These are phyloP conservation scores for Heteromyza rotundicornis DNA, from an alignment of 2,888 invertebrate species.

Conservation along the genomic window DNA sequence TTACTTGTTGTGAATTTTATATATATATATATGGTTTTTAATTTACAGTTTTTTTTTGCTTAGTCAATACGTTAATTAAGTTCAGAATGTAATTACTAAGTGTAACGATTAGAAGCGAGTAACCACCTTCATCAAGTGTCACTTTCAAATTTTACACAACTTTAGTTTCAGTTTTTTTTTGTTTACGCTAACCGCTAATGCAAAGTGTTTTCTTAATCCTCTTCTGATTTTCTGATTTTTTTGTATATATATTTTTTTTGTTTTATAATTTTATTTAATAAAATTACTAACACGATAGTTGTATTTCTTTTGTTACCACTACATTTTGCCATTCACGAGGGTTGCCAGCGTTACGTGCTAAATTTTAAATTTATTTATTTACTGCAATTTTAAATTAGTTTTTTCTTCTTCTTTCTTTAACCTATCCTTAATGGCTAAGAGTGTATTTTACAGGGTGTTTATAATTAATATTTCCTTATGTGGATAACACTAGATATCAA, in stretches of 20 bases:
- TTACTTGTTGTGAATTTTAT: not conserved
- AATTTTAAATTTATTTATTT: constrained; percentile 12
- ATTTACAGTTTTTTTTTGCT: not conserved
- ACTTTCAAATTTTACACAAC: constrained; percentile 35
- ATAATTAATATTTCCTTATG: constrained; percentile 25
- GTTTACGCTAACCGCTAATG: constrained; percentile 22
- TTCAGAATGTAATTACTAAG: constrained; percentile 1
- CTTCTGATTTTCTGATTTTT: constrained; percentile 16
- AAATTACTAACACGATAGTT: constrained; percentile 58
- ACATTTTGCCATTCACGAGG: constrained; percentile 2
- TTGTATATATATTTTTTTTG: constrained; percentile 23
- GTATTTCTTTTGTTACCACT: constrained; percentile 47
- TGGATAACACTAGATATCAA: constrained; percentile 33
- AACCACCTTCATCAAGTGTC: constrained; percentile 5
- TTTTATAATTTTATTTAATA: constrained; percentile 56
- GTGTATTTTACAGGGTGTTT: constrained; percentile 46
- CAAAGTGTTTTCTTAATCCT: constrained; percentile 16
- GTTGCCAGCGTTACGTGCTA: constrained; percentile 10
- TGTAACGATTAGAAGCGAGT: constrained; percentile 11
- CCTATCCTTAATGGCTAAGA: constrained; percentile 44
- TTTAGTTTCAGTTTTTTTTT: constrained; percentile 27
- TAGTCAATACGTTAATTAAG: not conserved
- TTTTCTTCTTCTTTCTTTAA: constrained; percentile 30
- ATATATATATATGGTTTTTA: constrained; percentile 19
- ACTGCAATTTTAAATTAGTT: constrained; percentile 16